phyloP scores from a whole-genome alignment of 2,113 vertebrate species.

The Nycticebus coucang region DNA sequence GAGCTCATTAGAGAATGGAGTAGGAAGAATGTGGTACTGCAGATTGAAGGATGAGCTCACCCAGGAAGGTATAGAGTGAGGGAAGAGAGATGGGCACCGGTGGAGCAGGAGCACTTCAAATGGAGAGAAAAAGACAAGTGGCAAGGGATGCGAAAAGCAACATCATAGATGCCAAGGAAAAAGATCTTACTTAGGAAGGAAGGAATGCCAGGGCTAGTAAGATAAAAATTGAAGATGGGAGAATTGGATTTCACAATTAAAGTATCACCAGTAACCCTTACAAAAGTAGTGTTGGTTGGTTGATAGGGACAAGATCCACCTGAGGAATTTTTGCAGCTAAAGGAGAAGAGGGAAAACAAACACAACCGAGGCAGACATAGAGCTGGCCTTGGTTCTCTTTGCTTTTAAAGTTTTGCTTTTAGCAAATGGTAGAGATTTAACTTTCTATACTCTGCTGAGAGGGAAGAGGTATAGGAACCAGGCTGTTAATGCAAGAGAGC shows the following conservation, averaged over 20 bases:
- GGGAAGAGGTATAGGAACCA: background rate
- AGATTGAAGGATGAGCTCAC: background rate
- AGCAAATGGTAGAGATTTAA: background rate
- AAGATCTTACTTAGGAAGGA: background rate
- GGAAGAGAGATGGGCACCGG: no score
- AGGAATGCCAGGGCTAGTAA: background rate
- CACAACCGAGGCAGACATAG: background rate
- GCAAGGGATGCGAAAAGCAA: background rate
- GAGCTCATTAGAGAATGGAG: background rate
- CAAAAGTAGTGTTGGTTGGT: background rate
- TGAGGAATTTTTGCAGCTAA: background rate
- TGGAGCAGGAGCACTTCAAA: no score
- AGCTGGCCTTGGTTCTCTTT: background rate
- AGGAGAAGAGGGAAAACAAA: background rate
- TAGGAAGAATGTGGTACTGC: background rate
- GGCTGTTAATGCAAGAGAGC: background rate
- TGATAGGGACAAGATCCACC: background rate
- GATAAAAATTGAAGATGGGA: background rate
- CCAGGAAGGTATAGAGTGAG: background rate
- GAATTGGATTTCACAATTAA: background rate
- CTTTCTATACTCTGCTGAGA: background rate
- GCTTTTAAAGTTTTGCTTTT: background rate
- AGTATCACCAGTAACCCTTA: background rate
- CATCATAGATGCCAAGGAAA: background rate
- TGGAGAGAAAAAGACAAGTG: no score